Evolutionary conservation across 2,797 vertebrate species (phyloP), one percentile per base, ranked within the genome.

Genomic region (Taeniopygia guttata): DNA sequence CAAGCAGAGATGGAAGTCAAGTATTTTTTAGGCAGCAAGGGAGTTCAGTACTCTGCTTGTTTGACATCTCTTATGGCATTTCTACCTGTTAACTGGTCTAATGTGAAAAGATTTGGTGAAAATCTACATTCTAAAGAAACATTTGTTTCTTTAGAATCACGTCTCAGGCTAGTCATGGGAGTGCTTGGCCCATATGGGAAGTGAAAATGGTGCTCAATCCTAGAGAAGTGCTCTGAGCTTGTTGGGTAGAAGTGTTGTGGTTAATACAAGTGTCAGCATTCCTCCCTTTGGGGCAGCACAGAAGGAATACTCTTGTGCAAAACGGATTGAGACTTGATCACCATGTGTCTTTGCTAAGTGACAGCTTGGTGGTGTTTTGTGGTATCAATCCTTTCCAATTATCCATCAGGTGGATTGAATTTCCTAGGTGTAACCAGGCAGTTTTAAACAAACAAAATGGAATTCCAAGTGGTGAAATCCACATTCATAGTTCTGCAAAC

Each of bases 1-100:
- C 77, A 87, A 89, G 77, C 59, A 68, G 67, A 76, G 30, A 88
- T 87, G 63, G 68, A 93, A 96, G 89, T 84, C 16, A 90, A 84
- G 76, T 79, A 64, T 34, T 29, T 89, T 69, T 82, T 64, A 60
- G 83, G 34, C 74, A 63, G 30, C 27, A 23, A 91, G 70, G 62
- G 56, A 62, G 45, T 88, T 84, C 9, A 5, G 29, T 68, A 79
- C 6, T 10, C 12, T 68, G 32, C 43, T 73, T 81, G 23, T 88
- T 70, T 94, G 68, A 62, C 22, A 19, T 84, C 36, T 38, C 82
- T 88, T 63, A 16, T 54, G 30, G 14, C 34, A 25, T 74, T 91
- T 56, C 52, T 86, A 82, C 32, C 32, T 78, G 21, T 60, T 90
- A 75, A 36, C 16, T 34, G 55, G 32, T 32, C 34, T 62, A 58